Conservation (phyloP, 2,888 invertebrate species). For the Drosophila kanekoi region DNA sequence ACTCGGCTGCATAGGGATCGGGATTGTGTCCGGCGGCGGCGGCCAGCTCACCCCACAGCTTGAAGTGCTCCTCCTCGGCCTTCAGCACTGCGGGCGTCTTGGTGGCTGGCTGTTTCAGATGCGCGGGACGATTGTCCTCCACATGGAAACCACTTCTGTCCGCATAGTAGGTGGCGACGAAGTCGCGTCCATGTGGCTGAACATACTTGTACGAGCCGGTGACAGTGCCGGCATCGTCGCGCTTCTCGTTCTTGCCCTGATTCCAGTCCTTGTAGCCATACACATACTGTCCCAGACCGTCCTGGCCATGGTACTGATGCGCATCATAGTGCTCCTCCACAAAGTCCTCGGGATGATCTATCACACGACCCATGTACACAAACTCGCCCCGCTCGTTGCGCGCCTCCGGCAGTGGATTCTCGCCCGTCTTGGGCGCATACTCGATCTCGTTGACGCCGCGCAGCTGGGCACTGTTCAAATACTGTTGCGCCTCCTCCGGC, state of each 20-base stretch:
- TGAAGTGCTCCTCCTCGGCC: slow-evolving; percentile 89
- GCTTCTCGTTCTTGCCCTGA: slow-evolving; percentile 90
- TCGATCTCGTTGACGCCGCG: slow-evolving; percentile 85
- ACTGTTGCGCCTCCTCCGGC: slow-evolving; percentile 86
- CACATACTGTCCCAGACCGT: slow-evolving; percentile 89
- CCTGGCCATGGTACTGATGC: slow-evolving; percentile 90
- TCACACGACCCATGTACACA: slow-evolving; percentile 86
- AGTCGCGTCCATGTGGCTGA: slow-evolving; percentile 86
- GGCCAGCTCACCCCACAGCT: slow-evolving; percentile 89
- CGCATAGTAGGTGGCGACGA: slow-evolving; percentile 88
- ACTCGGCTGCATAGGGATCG: slow-evolving; percentile 84
- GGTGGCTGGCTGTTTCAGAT: slow-evolving; percentile 87
- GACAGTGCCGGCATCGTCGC: slow-evolving; percentile 88
- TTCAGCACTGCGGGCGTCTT: slow-evolving; percentile 90
- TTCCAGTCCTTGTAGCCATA: slow-evolving; percentile 91
- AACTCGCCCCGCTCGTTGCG: slow-evolving; percentile 83
- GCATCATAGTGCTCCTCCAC: slow-evolving; percentile 90
- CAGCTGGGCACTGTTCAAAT: slow-evolving; percentile 84
- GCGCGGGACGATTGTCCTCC: slow-evolving; percentile 89
- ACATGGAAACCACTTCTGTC: slow-evolving; percentile 92
- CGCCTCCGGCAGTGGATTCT: slow-evolving; percentile 85
- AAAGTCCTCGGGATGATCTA: slow-evolving; percentile 88
- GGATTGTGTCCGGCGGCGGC: slow-evolving; percentile 86
- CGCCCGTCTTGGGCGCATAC: slow-evolving; percentile 87
- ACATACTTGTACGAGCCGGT: slow-evolving; percentile 90